Evolutionary conservation across 1,140 invertebrate species (phyloP).

Genomic region (Lysiphlebus fabarum): DNA sequence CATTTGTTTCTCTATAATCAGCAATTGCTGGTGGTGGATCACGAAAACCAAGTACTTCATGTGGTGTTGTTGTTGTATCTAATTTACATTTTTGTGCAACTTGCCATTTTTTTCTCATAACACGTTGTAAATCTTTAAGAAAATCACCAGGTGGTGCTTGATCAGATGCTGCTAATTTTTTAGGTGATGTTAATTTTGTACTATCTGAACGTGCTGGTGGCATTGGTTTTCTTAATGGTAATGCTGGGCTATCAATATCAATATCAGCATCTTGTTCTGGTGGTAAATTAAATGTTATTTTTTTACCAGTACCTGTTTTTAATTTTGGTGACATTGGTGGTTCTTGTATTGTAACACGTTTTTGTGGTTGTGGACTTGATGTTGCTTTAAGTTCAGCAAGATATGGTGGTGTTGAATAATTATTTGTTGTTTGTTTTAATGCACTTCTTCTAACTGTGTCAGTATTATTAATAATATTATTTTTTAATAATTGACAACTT

Average conservation of each 20-base stretch:
- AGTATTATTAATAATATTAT: constrained; percentile 46
- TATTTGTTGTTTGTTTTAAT: constrained; percentile 43
- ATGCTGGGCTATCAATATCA: constrained; percentile 42
- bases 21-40: constrained; percentile 66
- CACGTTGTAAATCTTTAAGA: constrained; percentile 80
- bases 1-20: constrained; percentile 76
- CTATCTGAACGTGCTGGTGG: constrained; percentile 71
- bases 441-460: constrained; percentile 50
- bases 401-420: constrained; percentile 49
- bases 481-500: constrained; percentile 26
- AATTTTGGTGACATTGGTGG: constrained; percentile 53
- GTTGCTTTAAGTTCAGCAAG: constrained; percentile 49
- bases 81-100: constrained; percentile 87
- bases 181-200: constrained; percentile 69
- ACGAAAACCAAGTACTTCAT: constrained; percentile 86
- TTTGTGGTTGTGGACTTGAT: constrained; percentile 52
- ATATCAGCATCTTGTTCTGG: constrained; percentile 55
- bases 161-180: constrained; percentile 67
- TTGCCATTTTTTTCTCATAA: constrained; percentile 93
- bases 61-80: constrained; percentile 79
- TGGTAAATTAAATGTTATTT: constrained; percentile 57
- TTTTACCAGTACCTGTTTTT: constrained; percentile 51
- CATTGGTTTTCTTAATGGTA: constrained; percentile 56
- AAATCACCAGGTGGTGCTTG: constrained; percentile 80
- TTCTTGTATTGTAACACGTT: constrained; percentile 56